Evolutionary conservation across 2,888 invertebrate species (phyloP).

Genomic region (Plutella xylostella): DNA sequence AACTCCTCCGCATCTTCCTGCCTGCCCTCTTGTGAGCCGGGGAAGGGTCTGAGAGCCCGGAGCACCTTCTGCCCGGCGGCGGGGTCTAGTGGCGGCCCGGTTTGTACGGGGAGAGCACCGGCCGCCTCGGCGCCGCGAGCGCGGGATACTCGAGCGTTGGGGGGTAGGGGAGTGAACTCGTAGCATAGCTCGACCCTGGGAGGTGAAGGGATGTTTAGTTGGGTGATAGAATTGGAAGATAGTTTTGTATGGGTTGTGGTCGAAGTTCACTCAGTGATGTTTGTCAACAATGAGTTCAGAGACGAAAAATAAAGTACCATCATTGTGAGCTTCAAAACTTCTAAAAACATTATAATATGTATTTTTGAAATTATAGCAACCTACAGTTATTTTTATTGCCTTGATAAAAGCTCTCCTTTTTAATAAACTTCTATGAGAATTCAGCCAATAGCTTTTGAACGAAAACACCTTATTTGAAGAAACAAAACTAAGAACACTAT

Average conservation of each 20-base stretch:
- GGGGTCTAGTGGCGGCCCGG: slow-evolving; percentile 92
- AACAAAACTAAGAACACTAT: no score
- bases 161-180: slow-evolving; percentile 79
- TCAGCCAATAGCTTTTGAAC: no score
- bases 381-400: no score
- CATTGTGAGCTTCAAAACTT: slow-evolving; percentile 36
- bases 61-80: slow-evolving; percentile 87
- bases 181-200: slow-evolving; percentile 80
- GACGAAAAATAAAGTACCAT: slow-evolving; percentile 60
- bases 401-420: no score
- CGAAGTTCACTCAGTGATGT: slow-evolving; percentile 4
- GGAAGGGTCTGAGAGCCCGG: slow-evolving; percentile 77
- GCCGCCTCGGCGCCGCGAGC: slow-evolving; percentile 32
- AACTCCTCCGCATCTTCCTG: slow-evolving; percentile 99
- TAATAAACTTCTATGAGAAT: no score
- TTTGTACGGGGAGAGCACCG: slow-evolving; percentile 61
- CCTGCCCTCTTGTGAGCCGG: slow-evolving; percentile 80
- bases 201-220: slow-evolving; percentile 7
- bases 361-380: no score
- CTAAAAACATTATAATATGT: no score
- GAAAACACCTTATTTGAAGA: no score
- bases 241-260: no score
- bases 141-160: slow-evolving; percentile 47
- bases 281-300: slow-evolving; percentile 26
- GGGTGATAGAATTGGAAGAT: no score